These are phyloP conservation scores for Macrochelys suwanniensis DNA, from an alignment of 2,797 vertebrate genomes.

Conservation along the genomic window DNA sequence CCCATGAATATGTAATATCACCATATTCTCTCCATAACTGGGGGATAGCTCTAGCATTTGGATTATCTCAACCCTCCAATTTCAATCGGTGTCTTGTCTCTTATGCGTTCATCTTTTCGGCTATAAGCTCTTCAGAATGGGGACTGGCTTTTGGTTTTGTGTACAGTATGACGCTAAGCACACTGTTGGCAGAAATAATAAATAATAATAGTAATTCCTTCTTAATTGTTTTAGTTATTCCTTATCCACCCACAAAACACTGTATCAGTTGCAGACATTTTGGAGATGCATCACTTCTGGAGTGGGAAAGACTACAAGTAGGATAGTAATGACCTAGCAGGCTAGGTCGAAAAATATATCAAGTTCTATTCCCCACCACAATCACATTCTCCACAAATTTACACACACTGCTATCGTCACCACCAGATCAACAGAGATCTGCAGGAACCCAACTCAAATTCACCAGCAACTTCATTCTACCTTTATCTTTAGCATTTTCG, in stretches of 20 bases:
- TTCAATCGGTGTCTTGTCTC: not conserved
- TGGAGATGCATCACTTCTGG: not conserved
- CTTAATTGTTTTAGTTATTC: not conserved
- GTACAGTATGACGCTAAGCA: fast-evolving
- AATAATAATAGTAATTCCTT: not conserved
- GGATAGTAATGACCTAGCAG: not conserved
- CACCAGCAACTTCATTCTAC: not conserved
- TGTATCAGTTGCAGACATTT: not conserved
- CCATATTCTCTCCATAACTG: not conserved
- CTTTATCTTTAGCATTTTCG: not conserved
- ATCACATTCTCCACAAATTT: not conserved
- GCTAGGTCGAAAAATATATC: not conserved
- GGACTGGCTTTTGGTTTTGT: not conserved
- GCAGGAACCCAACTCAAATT: not conserved
- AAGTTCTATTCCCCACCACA: not conserved
- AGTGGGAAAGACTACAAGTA: not conserved
- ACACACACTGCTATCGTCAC: not conserved
- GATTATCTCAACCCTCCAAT: not conserved
- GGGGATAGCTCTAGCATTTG: not conserved
- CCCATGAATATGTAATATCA: not conserved
- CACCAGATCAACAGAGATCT: not conserved
- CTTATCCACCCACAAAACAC: not conserved
- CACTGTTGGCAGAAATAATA: not conserved
- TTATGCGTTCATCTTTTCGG: not conserved
- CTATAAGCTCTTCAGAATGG: not conserved